These are phyloP conservation scores for Tolmerus cingulatus DNA, from an alignment of 2,888 invertebrate genomes.

Conservation along the genomic window DNA sequence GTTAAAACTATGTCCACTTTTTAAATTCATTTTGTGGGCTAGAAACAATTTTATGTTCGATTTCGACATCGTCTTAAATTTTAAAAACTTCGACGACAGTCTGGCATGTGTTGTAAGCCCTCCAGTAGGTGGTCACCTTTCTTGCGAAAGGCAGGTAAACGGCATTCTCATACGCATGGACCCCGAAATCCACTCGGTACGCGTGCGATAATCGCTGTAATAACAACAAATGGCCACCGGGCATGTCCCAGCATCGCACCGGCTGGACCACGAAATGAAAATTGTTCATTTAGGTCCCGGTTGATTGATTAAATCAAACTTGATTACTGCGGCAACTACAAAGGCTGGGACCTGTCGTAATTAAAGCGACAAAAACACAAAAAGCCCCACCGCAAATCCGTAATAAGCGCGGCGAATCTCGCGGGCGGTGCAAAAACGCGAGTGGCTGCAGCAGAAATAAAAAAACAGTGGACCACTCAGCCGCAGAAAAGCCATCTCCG, in stretches of 20 bases:
- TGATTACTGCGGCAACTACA: conserved; percentile 32
- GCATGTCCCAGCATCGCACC: neutral
- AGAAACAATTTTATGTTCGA: neutral
- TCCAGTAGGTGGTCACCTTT: neutral
- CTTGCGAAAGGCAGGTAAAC: neutral
- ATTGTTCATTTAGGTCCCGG: neutral
- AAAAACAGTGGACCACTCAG: neutral
- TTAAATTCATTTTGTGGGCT: neutral
- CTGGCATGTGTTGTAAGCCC: neutral
- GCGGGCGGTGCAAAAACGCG: neutral
- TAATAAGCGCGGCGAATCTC: conserved; percentile 30
- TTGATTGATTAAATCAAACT: conserved; percentile 37
- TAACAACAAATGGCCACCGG: neutral
- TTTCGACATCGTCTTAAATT: neutral
- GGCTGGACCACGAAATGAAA: neutral
- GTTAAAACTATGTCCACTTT: neutral
- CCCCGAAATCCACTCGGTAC: neutral
- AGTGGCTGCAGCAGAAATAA: neutral
- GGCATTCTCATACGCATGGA: neutral
- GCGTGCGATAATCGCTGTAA: neutral
- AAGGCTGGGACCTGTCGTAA: conserved; percentile 5
- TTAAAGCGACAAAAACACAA: conserved; percentile 21
- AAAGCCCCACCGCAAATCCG: conserved; percentile 27
- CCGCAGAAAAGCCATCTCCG: neutral
- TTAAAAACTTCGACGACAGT: neutral